Conservation (phyloP, 2,113 vertebrate genomes). For the Crotalus viridis region DNA sequence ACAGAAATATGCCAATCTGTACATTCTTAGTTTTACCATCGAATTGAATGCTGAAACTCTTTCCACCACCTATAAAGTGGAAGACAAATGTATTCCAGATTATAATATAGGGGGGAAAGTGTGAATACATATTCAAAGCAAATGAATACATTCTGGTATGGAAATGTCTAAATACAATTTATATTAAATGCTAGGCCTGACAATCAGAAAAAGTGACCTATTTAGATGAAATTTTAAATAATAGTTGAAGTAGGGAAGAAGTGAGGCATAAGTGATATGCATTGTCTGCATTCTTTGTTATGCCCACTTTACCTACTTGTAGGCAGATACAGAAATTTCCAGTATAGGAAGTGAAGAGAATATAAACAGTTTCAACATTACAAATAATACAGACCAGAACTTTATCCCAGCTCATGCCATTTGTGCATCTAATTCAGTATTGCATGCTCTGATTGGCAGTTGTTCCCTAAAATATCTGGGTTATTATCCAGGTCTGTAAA, state of each 20-base stretch:
- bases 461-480: background rate
- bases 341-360: background rate
- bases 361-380: background rate
- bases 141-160: slow-evolving; percentile 22
- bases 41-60: background rate
- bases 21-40: background rate
- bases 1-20: background rate
- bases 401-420: background rate
- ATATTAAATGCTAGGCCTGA: background rate
- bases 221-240: background rate
- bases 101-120: background rate
- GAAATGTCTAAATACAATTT: background rate
- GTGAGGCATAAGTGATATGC: background rate
- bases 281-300: background rate
- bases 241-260: background rate
- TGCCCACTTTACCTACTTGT: background rate
- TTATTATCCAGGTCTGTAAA: background rate
- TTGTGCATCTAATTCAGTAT: background rate
- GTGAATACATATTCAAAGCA: background rate
- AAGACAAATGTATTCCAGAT: background rate
- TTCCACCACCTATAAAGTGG: background rate
- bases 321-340: background rate
- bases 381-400: background rate
- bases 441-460: background rate
- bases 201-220: background rate